Base-by-base conservation (phyloP, 2,888 invertebrate genomes). In the Tenthredo scrophulariae region DNA sequence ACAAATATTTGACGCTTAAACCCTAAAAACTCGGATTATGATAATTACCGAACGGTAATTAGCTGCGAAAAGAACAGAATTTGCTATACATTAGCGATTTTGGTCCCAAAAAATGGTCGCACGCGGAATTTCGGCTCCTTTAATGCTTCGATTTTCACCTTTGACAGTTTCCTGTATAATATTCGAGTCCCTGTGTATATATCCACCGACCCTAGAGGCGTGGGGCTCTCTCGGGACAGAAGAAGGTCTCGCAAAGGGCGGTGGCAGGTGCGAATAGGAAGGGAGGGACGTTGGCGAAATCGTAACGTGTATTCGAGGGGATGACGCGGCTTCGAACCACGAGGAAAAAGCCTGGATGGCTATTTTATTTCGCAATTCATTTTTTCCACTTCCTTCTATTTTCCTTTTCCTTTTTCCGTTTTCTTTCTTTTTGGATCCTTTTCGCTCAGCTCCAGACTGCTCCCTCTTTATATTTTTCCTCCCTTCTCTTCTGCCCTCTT, bases 321-420 rank as follows among this genome's bases (percentile, higher is more conserved):
- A 74, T 74, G 74, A 43, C 22, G 43, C 46, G 29, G 18, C 18
- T 5, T 29, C 6, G 50, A 26, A 54, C 46, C 33, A 33, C 43
- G 82, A 79, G 67, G 72, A 70, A 65, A 65, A 62, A 70, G 43
- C 74, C 58, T 54, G 65, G 82, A 33, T 13, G 37, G 84, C 86
- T 88, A 85, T 89, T 87, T 88, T 88, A 88, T 85, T 87, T 79
- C 70, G 85, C 82, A 87, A 88, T 88, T 89, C 87, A 88, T 88
- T 89, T 87, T 87, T 82, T 79, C 37, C 62, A 13, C 79, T 75
- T 33, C 54, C 15, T 43, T 82, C 15, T 15, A 37, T 72, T 67
- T 26, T n/a, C 40, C 74, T 18, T 43, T 75, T 75, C 84, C 83
- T 86, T 87, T 84, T 83, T 83, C 15, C 62, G 26, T 29, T 67